A percentile compares a stretch with the other conserved stretches of the same genome.
Evolutionary conservation across 1,140 invertebrate genomes (phyloP).

Genomic region (Hestina assimilis): DNA sequence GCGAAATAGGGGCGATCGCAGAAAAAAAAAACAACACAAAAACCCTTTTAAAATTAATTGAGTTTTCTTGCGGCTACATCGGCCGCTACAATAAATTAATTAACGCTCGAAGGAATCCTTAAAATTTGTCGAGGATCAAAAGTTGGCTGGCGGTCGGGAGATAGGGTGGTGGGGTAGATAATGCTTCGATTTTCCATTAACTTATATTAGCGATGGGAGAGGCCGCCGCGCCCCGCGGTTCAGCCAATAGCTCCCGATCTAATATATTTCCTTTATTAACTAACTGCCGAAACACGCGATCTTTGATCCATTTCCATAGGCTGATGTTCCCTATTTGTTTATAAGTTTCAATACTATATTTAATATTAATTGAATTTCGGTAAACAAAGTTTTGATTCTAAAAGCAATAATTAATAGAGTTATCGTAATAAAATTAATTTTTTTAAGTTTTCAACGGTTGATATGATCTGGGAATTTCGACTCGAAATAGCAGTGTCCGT

Average conservation of each 20-base stretch:
- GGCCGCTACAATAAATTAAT: constrained; percentile 76
- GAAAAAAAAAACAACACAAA: constrained; percentile 76
- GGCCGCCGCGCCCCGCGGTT: constrained; percentile 57
- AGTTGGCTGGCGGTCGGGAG: constrained; percentile 55
- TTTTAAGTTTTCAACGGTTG: too few species aligned
- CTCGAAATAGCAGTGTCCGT: too few species aligned
- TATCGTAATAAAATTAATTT: too few species aligned
- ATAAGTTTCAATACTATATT: constrained; percentile 47
- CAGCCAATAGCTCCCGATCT: constrained; percentile 56
- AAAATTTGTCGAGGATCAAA: constrained; percentile 77
- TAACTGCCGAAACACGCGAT: constrained; percentile 70
- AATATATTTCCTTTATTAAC: constrained; percentile 73
- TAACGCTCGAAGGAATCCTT: constrained; percentile 76
- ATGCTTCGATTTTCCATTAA: constrained; percentile 77
- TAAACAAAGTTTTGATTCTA: too few species aligned
- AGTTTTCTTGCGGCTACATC: constrained; percentile 77
- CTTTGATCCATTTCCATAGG: constrained; percentile 71
- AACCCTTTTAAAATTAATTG: constrained; percentile 79
- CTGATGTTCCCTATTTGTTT: constrained; percentile 54
- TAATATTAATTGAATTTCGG: constrained; percentile 52
- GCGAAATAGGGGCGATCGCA: constrained; percentile 48
- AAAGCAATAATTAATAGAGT: too few species aligned
- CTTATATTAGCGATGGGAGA: constrained; percentile 73
- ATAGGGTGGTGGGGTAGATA: constrained; percentile 50
- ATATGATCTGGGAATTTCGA: too few species aligned